phyloP scores from a whole-genome alignment of 2,797 vertebrate species.

The Lepus townsendii region DNA sequence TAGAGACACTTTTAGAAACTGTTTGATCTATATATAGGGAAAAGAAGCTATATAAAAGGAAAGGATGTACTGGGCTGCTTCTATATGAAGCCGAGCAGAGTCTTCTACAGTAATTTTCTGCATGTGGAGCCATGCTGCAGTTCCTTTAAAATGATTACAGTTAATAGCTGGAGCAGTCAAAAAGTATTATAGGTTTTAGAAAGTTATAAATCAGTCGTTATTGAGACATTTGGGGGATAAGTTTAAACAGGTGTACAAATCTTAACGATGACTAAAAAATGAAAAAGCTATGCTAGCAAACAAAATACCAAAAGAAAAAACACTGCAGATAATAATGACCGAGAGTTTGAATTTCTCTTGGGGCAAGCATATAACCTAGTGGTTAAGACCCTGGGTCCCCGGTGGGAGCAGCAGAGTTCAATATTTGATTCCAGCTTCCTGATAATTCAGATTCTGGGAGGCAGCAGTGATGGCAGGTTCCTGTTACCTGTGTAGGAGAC shows the following conservation, averaged over 20 bases:
- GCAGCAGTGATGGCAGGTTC: too few relatives aligned
- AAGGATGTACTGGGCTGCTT: conserved; percentile 70
- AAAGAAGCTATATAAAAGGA: conserved; percentile 70
- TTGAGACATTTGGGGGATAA: neutral
- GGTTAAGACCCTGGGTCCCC: too few relatives aligned
- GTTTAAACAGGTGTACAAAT: conserved; percentile 50
- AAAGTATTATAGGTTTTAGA: conserved; percentile 30
- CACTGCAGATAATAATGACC: neutral
- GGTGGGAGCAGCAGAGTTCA: too few relatives aligned
- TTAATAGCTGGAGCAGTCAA: conserved; percentile 33
- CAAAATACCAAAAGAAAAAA: conserved; percentile 6
- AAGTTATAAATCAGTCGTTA: neutral
- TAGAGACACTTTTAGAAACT: conserved; percentile 78
- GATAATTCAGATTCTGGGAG: too few relatives aligned
- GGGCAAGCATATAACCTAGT: too few relatives aligned
- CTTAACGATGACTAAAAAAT: conserved; percentile 9
- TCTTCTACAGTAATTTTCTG: conserved; percentile 61
- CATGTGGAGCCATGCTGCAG: neutral
- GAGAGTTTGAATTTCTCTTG: conserved; percentile 35
- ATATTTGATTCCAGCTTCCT: too few relatives aligned
- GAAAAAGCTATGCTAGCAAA: neutral
- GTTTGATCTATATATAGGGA: conserved; percentile 80
- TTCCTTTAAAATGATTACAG: conserved; percentile 46
- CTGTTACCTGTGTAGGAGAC: too few relatives aligned
- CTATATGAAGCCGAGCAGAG: conserved; percentile 58